phyloP scores from a whole-genome alignment of 2,888 invertebrate genomes.

The Nymphalis urticae region DNA sequence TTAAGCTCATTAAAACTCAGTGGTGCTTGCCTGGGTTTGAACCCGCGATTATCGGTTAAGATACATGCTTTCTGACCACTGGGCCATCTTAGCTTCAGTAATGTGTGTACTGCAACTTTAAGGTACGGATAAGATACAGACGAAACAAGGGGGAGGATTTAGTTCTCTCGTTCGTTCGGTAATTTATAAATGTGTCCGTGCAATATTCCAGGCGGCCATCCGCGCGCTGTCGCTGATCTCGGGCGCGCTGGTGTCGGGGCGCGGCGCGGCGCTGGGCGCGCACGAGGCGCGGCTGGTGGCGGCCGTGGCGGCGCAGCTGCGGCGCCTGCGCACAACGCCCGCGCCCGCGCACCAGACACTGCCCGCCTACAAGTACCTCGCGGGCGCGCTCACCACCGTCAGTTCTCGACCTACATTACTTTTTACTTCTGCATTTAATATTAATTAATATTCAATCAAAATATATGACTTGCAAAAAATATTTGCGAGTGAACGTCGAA shows the following conservation, averaged over 20 bases:
- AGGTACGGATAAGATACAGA: too few species aligned
- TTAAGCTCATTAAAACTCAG: too few species aligned
- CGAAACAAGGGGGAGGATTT: too few species aligned
- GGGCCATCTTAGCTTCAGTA: too few species aligned
- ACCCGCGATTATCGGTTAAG: too few species aligned
- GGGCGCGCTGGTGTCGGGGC: constrained; percentile 81
- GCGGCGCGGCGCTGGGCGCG: constrained; percentile 72
- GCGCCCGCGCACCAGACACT: constrained; percentile 50
- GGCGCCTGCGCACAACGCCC: constrained; percentile 66
- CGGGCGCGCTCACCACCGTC: constrained; percentile 66
- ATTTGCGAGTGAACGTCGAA: too few species aligned
- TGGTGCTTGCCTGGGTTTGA: too few species aligned
- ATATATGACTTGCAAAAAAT: not conserved
- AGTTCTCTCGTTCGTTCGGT: too few species aligned
- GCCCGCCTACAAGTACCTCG: constrained; percentile 72
- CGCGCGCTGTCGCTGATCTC: constrained; percentile 87
- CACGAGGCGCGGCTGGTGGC: constrained; percentile 86
- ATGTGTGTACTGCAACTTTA: too few species aligned
- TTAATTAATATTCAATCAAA: too few species aligned
- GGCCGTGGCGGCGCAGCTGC: constrained; percentile 84
- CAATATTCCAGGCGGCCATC: constrained; percentile 61
- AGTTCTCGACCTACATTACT: constrained; percentile 27
- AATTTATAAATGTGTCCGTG: not conserved
- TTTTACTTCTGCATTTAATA: not conserved
- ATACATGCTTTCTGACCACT: too few species aligned